phyloP scores from a whole-genome alignment of 2,888 invertebrate genomes.

The Drosophila mulleri region DNA sequence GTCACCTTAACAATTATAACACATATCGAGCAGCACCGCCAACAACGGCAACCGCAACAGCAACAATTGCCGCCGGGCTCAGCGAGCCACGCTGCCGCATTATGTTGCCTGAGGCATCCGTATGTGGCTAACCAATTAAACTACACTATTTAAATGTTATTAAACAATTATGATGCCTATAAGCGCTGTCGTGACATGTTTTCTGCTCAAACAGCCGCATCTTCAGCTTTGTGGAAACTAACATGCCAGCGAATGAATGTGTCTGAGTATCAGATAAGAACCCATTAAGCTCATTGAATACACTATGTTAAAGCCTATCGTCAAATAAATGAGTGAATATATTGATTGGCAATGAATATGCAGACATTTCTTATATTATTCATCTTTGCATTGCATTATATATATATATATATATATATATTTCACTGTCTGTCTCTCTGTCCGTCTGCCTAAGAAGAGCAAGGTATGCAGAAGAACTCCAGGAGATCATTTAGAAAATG shows the following conservation, averaged over 20 bases:
- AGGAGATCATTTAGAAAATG: no score
- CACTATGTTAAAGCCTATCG: neutral
- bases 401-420: no score
- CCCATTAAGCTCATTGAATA: neutral
- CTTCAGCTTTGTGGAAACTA: slow-evolving; percentile 41
- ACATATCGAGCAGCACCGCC: slow-evolving; percentile 3
- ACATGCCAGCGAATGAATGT: slow-evolving; percentile 21
- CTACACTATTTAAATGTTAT: slow-evolving; percentile 47
- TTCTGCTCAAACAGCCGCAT: slow-evolving; percentile 33
- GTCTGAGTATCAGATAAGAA: slow-evolving; percentile 2
- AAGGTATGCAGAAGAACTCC: no score
- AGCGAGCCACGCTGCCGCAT: slow-evolving; percentile 1
- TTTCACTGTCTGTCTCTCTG: no score
- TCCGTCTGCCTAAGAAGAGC: no score
- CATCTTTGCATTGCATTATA: no score
- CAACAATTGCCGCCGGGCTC: neutral
- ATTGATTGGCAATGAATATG: no score
- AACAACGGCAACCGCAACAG: no score
- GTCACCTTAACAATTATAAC: slow-evolving; percentile 5
- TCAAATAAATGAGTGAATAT: neutral
- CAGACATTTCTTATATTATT: no score
- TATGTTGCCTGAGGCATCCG: slow-evolving; percentile 29
- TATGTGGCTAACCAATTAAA: slow-evolving; percentile 43
- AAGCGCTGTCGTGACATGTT: slow-evolving; percentile 43
- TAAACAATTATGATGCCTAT: slow-evolving; percentile 58